A percentile compares a stretch with the other conserved stretches of the same genome.
Evolutionary conservation across 1,140 invertebrate genomes (phyloP).

Genomic region (Augochlora pura): DNA sequence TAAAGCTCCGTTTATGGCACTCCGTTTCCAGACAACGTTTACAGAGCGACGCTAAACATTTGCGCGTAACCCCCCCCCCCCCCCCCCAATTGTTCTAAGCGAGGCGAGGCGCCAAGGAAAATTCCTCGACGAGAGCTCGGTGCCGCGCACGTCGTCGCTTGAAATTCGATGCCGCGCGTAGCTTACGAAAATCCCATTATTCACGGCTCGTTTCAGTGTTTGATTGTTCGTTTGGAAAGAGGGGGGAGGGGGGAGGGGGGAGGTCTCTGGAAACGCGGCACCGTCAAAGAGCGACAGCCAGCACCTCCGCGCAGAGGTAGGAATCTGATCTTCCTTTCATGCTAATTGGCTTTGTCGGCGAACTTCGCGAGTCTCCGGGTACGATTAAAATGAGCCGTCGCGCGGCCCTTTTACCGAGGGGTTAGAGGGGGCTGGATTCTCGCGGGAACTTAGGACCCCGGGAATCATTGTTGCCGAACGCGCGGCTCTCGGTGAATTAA

Average conservation of each 20-base stretch:
- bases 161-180: background rate
- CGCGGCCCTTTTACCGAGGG: background rate
- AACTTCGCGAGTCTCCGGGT: constrained; percentile 33
- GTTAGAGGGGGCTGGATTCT: background rate
- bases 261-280: too few species aligned
- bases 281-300: constrained; percentile 20
- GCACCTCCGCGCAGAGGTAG: background rate
- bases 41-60: too few species aligned
- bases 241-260: too few species aligned
- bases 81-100: too few species aligned
- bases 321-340: constrained; percentile 37
- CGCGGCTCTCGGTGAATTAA: background rate
- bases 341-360: constrained; percentile 29
- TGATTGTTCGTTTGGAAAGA: constrained; percentile 21
- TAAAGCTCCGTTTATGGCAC: too few species aligned
- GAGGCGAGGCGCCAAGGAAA: too few species aligned
- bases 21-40: too few species aligned
- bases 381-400: constrained; percentile 23
- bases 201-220: constrained; percentile 28
- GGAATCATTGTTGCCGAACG: background rate
- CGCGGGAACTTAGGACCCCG: too few species aligned
- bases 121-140: background rate
- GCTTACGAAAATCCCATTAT: constrained; percentile 38
- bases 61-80: too few species aligned
- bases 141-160: background rate